Evolutionary conservation across 2,888 invertebrate genomes (phyloP).

Genomic region (Brachyptera putata): DNA sequence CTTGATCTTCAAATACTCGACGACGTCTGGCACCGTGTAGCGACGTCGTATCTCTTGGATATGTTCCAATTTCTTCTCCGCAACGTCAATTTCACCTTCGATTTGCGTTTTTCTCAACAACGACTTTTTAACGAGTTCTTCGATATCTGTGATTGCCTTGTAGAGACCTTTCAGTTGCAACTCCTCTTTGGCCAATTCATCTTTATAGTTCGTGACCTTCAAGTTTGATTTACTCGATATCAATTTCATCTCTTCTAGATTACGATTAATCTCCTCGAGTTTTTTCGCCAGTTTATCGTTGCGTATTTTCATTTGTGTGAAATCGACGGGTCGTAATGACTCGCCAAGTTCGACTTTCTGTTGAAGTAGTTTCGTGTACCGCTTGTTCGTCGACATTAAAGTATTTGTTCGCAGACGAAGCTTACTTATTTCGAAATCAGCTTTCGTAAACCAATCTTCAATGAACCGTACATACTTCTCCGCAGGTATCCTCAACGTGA

Average conservation of each 20-base stretch:
- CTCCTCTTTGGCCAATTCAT: neutral
- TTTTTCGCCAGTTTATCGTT: neutral
- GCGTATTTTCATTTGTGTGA: neutral
- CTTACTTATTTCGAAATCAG: neutral
- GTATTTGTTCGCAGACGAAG: no score
- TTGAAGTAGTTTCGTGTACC: neutral
- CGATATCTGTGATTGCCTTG: neutral
- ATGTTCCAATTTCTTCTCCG: neutral
- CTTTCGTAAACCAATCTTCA: neutral
- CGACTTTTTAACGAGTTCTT: neutral
- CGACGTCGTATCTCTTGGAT: neutral
- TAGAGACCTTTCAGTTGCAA: neutral
- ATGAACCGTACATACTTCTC: neutral
- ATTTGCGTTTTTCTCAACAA: neutral
- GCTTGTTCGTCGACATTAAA: neutral
- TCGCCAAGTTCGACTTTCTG: neutral
- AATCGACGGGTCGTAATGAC: neutral
- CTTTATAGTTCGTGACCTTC: neutral
- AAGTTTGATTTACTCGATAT: no score
- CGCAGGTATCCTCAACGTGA: neutral
- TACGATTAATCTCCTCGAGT: neutral
- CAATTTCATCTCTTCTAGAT: no score
- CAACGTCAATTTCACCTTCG: neutral
- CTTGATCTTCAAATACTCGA: conserved; percentile 3
- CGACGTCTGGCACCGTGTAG: neutral